Base-by-base conservation (phyloP, 2,113 vertebrate species). In the Thryonomys swinderianus region DNA sequence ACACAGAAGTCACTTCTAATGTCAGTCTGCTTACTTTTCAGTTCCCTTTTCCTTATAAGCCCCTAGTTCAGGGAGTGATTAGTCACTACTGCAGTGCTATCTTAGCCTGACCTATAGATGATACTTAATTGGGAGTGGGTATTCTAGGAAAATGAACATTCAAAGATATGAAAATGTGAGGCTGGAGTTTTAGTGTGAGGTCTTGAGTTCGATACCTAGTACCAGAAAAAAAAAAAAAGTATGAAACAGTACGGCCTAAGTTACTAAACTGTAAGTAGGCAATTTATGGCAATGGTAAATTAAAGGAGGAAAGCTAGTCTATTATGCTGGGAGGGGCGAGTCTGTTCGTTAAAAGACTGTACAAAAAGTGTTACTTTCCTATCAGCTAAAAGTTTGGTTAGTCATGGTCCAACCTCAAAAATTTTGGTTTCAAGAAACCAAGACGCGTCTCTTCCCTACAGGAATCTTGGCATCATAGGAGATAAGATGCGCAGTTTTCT, bases 371-470 rank as follows among this genome's bases (percentile, higher is more conserved):
- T 6, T 20, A 64, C 76, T 86, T 86, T 85, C 17, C 30, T 66
- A 84, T 20, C 64, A 81, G 62, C 67, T 73, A 66, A 86, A 96
- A 94, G 88, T 95, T 69, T 91, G 27, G 11, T 32, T 53, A 80
- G 64, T 16, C 30, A 57, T 10, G 40, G n/a, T 8, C 57, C 34
- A 40, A 69, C 25, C 79, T 84, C 88, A 94, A 76, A 89, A 80
- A 79, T 64, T 92, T 81, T 27, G 6, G 32, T 71, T 76, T 82
- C 83, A n/a, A 17, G 37, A 91, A 91, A 89, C 40, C 6, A 81
- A 45, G 53, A 27, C 8, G 32, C 42, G n/a, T 51, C 57, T 74
- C 51, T 40, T 30, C 9, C 37, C 20, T 1, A 14, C 13, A 69
- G 18, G 11, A 66, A n/a, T 27, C 45, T 51, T 40, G 53, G 42